Conservation (phyloP, 37 sponge, comb jelly and placozoan genomes). For the Tethya wilhelma region DNA sequence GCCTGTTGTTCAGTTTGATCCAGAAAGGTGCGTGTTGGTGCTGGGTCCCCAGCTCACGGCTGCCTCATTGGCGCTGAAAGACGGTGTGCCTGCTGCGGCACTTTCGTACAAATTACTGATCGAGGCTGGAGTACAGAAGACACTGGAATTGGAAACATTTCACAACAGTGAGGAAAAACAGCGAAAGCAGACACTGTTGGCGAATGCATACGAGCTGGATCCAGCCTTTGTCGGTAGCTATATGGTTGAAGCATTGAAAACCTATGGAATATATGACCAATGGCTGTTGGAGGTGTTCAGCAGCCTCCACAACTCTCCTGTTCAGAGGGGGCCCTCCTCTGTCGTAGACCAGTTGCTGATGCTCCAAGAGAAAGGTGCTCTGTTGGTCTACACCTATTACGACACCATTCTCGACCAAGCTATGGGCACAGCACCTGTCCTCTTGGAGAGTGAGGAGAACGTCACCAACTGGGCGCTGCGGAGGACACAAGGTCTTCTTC, state of each 20-base stretch:
- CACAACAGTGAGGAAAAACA: background rate
- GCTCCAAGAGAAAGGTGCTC: slow-evolving; percentile 31
- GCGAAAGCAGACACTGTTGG: slow-evolving; percentile 38
- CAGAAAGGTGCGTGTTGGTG: slow-evolving; percentile 45
- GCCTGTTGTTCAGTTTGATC: slow-evolving; percentile 33
- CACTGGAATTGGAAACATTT: slow-evolving; percentile 33
- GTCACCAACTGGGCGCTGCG: slow-evolving; percentile 35
- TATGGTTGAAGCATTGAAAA: slow-evolving; percentile 37
- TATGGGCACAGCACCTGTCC: slow-evolving; percentile 16
- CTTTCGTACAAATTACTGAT: slow-evolving; percentile 34
- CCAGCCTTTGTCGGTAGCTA: slow-evolving; percentile 42
- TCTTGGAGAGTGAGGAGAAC: slow-evolving; percentile 36
- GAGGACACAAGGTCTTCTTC: slow-evolving; percentile 30
- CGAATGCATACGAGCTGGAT: slow-evolving; percentile 53
- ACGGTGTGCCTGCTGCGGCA: slow-evolving; percentile 3
- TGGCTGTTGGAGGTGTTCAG: slow-evolving; percentile 50
- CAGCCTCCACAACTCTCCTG: slow-evolving; percentile 11
- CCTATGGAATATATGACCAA: slow-evolving; percentile 32
- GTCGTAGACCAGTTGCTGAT: slow-evolving; percentile 19
- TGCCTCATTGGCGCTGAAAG: slow-evolving; percentile 11
- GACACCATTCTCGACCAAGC: slow-evolving; percentile 37
- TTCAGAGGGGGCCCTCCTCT: slow-evolving; percentile 10
- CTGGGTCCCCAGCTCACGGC: slow-evolving; percentile 56
- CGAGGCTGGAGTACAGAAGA: slow-evolving; percentile 36
- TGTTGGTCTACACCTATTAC: slow-evolving; percentile 52